Evolutionary conservation across 2,797 vertebrate species (phyloP).

Genomic region (Remorina albescens): DNA sequence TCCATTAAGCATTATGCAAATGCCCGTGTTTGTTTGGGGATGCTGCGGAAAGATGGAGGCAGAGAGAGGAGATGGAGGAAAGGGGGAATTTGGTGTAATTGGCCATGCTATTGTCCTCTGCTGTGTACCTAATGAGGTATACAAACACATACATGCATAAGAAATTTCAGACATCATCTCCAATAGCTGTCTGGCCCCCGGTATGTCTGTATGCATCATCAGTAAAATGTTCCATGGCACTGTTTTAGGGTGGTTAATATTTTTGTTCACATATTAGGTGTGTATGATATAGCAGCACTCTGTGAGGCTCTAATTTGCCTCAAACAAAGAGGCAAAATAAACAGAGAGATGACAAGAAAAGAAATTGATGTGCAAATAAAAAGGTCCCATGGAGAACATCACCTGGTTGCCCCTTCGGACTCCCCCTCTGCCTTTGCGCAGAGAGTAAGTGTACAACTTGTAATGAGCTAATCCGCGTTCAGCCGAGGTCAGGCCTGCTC

Average conservation of each 20-base stretch:
- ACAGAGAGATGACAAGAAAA: constrained; percentile 8
- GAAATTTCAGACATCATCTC: constrained; percentile 27
- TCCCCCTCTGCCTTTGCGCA: constrained; percentile 35
- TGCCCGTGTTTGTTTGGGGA: constrained; percentile 75
- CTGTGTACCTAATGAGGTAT: constrained; percentile 78
- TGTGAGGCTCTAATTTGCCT: neutral
- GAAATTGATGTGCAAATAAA: constrained; percentile 59
- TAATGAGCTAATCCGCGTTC: constrained; percentile 80
- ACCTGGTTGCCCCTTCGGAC: constrained; percentile 56
- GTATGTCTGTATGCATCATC: constrained; percentile 46
- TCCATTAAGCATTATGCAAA: constrained; percentile 84
- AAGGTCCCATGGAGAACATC: constrained; percentile 51
- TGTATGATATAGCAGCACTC: neutral
- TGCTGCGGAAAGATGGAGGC: constrained; percentile 44
- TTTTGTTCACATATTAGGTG: neutral
- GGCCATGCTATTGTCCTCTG: constrained; percentile 63
- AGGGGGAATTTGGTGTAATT: constrained; percentile 71
- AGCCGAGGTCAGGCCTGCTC: constrained; percentile 58
- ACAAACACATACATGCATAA: constrained; percentile 29
- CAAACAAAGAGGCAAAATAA: constrained; percentile 15
- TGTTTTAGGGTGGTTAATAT: constrained; percentile 26
- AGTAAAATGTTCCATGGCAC: constrained; percentile 58
- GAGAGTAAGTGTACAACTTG: constrained; percentile 56
- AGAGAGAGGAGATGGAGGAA: constrained; percentile 26
- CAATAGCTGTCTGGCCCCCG: constrained; percentile 30